Evolutionary conservation across 2,888 invertebrate species (phyloP).

Genomic region (Drosophila kuntzei): DNA sequence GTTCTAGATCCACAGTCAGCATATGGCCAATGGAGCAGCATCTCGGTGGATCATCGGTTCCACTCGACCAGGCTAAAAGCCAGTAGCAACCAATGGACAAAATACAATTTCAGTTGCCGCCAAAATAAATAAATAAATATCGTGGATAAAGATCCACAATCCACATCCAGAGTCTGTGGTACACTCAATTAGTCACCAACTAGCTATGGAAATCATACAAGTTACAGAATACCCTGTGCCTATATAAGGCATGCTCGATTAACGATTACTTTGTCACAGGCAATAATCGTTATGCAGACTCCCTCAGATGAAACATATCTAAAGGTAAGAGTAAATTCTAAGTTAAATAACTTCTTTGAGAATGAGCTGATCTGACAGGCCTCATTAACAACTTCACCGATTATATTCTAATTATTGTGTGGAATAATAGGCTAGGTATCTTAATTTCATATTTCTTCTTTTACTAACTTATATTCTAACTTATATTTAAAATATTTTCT

Average conservation of each 20-base stretch:
- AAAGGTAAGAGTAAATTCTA: no score
- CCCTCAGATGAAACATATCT: not conserved
- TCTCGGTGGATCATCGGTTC: not conserved
- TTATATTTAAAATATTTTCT: not conserved
- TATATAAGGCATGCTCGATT: not conserved
- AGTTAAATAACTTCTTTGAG: no score
- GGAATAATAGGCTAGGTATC: not conserved
- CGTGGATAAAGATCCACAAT: slow-evolving; percentile 1
- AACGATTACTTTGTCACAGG: not conserved
- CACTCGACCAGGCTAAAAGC: slow-evolving; percentile 35
- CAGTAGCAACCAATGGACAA: slow-evolving; percentile 68
- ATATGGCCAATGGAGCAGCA: slow-evolving; percentile 33
- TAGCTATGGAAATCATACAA: not conserved
- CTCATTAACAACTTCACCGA: not conserved
- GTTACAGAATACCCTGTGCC: not conserved
- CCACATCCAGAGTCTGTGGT: slow-evolving; percentile 2
- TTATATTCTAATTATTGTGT: not conserved
- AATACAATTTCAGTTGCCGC: slow-evolving; percentile 54
- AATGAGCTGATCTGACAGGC: not conserved
- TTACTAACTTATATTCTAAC: not conserved
- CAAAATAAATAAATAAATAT: not conserved
- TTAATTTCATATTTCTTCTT: not conserved
- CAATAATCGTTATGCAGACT: not conserved
- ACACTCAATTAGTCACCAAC: slow-evolving; percentile 45
- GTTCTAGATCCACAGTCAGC: slow-evolving; percentile 4